Conservation (phyloP, 2,113 vertebrate genomes). For the Tapirus terrestris region DNA sequence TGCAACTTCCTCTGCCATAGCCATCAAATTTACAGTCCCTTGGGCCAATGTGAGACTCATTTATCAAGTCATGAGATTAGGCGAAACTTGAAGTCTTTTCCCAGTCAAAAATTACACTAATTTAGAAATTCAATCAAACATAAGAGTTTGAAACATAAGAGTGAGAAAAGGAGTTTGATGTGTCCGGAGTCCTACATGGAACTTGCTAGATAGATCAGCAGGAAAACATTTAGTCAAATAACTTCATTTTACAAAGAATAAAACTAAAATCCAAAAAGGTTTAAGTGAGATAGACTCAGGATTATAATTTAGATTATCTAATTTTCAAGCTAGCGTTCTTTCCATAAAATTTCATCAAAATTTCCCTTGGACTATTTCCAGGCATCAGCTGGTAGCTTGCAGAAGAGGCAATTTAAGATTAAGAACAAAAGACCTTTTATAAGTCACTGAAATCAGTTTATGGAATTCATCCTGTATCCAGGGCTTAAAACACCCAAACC, state of each 20-base stretch:
- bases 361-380: neutral
- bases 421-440: neutral
- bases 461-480: neutral
- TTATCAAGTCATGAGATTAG: neutral
- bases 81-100: neutral
- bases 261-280: neutral
- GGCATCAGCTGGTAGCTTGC: neutral
- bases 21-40: neutral
- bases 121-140: neutral
- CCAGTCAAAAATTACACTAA: neutral
- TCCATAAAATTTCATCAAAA: neutral
- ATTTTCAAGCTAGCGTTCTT: neutral
- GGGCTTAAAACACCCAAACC: neutral
- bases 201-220: neutral
- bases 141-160: neutral
- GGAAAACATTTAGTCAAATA: neutral
- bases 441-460: constrained; percentile 22
- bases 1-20: neutral
- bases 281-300: neutral
- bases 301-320: neutral
- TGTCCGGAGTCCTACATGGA: neutral
- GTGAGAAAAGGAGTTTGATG: neutral
- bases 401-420: neutral
- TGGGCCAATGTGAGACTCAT: neutral
- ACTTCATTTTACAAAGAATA: neutral